Base-by-base conservation (phyloP, 2,888 invertebrate species). In the Ptilodon capucinus region DNA sequence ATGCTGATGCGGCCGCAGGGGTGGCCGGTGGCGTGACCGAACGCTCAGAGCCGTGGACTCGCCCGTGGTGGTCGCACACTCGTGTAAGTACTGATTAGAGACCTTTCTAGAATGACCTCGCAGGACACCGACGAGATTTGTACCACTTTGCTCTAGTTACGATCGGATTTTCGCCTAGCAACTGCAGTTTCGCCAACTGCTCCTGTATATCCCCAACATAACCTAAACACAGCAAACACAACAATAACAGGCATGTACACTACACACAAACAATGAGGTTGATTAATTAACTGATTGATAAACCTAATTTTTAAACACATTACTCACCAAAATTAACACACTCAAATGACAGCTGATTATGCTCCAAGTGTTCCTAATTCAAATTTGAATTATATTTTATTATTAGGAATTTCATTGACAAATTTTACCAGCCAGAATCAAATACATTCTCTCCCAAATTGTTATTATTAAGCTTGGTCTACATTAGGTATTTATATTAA, bases 1-100 rank as follows among this genome's bases (percentile, higher is more conserved):
- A 84, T 85, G 82, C 70, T 68, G 65, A 60, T 66, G 71, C 57
- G 57, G 61, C 42, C 54, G 42, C 54, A 60, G 64, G 58, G 38
- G 38, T 38, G 38, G 38, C 18, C 38, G 38, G 38, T 19, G 38
- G 19, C 18, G 19, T 38, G 38, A n/a, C 7, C 14, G 13, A 7
- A 14, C 14, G 13, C 13, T 19, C 2, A 17, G 51, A 51, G 46
- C 54, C 47, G 63, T 63, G 55, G 51, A 53, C 44, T 48, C 54
- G 45, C 44, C 42, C 57, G 38, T 50, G 51, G 19, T 38, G 38
- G 66, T 63, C 55, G 67, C 63, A 45, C 60, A 65, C 67, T 57
- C 59, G 59, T 53, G 72, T 76, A 70, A 76, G 75, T 73, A 69
- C 50, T 47, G 36, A 28, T 45, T 48, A 61, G 48, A 65, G 52